Evolutionary conservation across 2,797 vertebrate genomes (phyloP), one percentile per base, ranked within the genome.

Genomic region (Arremon aurantiirostris): DNA sequence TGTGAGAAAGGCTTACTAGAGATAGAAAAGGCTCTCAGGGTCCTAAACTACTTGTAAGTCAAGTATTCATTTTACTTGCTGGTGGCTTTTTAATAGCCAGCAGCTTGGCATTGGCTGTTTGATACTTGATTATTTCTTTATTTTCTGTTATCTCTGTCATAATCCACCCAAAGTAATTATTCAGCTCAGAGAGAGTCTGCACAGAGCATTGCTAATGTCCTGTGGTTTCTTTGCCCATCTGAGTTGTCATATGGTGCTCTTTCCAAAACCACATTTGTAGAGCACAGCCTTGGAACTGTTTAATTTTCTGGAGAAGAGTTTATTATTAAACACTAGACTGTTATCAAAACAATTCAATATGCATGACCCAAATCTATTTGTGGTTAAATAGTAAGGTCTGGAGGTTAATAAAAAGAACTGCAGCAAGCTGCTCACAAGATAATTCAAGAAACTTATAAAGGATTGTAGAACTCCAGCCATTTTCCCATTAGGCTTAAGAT

Each of bases 371-470:
- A 75, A 82, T 96, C 86, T 93, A 92, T 92, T 89, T 96, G 83
- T 92, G 90, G 94, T 96, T 96, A 95, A 96, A 95, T 93, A 95
- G 72, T 94, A 91, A 53, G 83, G 93, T 91, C 94, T 94, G 39
- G 72, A 66, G 86, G 91, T 96, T 95, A 93, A 94, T 92, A 94
- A 82, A 93, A 94, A 89, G 84, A 94, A 75, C 68, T 86, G 52
- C 73, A 91, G 90, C 77, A 93, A 95, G 72, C 93, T 94, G 91
- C 77, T 96, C 12, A 68, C 16, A 64, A 88, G 70, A 73, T 93
- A 92, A 71, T 95, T 87, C 86, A 71, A 83, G 89, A 90, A 94
- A 81, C 66, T 86, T 90, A 35, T 3, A 57, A 72, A 80, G 79
- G 85, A 94, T 89, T 14, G 9, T 63, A 83, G 79, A 70, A 77